Conservation (phyloP, 2,888 invertebrate species). For the Yponomeuta cagnagella region DNA sequence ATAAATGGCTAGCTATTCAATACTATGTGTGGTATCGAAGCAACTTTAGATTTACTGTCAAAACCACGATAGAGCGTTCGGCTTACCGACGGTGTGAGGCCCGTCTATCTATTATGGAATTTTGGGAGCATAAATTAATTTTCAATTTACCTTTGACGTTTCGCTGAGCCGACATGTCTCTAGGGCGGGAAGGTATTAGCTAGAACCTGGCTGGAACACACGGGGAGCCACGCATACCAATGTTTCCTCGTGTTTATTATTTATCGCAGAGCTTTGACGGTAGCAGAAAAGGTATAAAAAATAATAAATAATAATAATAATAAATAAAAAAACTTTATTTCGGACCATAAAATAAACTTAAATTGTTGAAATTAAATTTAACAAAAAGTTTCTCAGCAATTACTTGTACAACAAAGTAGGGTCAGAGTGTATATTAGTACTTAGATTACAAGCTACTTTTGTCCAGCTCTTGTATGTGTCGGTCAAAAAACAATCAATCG, state of each 20-base stretch:
- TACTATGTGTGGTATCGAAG: neutral
- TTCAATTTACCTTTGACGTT: conserved; percentile 75
- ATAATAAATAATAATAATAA: no score
- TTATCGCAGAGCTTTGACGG: neutral
- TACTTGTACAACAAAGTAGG: no score
- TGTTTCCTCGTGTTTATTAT: neutral
- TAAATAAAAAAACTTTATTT: no score
- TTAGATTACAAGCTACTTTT: no score
- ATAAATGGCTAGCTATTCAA: no score
- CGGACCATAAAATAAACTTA: no score
- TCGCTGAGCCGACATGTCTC: conserved; percentile 70
- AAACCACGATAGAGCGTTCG: neutral
- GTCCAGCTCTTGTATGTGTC: no score
- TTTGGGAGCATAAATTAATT: conserved; percentile 71
- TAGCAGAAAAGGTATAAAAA: neutral
- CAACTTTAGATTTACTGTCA: neutral
- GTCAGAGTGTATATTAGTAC: no score
- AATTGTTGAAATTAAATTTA: no score
- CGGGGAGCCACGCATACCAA: neutral
- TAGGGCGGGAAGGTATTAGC: conserved; percentile 65
- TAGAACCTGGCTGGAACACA: conserved; percentile 28
- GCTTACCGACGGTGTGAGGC: conserved; percentile 25
- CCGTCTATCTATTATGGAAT: conserved; percentile 38
- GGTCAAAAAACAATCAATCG: no score
- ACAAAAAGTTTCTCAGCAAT: no score